Base-by-base conservation (phyloP, 2,113 vertebrate species). In the Haliaeetus leucogaster region DNA sequence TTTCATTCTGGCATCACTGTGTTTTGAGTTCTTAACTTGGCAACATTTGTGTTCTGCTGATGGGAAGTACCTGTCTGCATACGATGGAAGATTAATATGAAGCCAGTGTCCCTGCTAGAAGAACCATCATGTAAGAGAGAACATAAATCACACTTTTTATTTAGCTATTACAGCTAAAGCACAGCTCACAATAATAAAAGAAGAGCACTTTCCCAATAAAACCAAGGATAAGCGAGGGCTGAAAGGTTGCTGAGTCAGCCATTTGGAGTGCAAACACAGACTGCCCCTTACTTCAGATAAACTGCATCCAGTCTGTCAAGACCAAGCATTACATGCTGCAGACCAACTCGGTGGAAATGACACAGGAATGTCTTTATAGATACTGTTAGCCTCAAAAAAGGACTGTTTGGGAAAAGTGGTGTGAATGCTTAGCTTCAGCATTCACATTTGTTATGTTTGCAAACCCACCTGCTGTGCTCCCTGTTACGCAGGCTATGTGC, bases 71-170 rank as follows among this genome's bases (percentile, higher is more conserved):
- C 38, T 78, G 29, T 16, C 43, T 84, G 47, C 30, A 16, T 30
- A 21, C 0, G 1, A 38, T 7, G 34, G 34, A 43, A 76, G n/a
- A 71, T 20, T 42, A 86, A 11, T 1, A 0, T 25, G 30, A 89
- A 92, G 34, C 27, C 47, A 17, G 10, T 4, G 11, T n/a, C n/a
- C 43, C 73, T 71, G 38, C 61, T 47, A 45, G 26, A 81, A 38
- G 22, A 42, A 58, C 27, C 2, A 1, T 9, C 30, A 48, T 19
- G 26, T 67, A 47, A 45, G 17, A 65, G 11, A 16, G 27, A 47
- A 36, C 38, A 27, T 34, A 89, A 79, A 76, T 43, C 42, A 53
- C 6, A 7, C 10, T 25, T 62, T 18, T 68, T 73, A 40, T 53
- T 72, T 32, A 36, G 36, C 34, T 72, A 26, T 63, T 67, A 68